These are phyloP conservation scores for Poecilus cupreus DNA, from an alignment of 2,888 invertebrate genomes.

Conservation along the genomic window DNA sequence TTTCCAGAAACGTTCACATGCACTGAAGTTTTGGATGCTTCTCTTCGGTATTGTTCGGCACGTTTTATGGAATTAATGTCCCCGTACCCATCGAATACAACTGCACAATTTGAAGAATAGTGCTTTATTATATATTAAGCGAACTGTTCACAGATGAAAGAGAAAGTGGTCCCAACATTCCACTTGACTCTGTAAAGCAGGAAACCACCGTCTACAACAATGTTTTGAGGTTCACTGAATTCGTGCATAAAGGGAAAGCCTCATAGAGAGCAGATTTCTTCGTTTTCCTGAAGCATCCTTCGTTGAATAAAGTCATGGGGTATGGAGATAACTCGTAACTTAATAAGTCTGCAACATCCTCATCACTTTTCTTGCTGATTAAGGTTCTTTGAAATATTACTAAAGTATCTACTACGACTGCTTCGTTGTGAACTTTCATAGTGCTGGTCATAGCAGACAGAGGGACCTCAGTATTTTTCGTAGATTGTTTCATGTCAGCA, in stretches of 20 bases:
- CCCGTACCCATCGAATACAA: conserved; percentile 3
- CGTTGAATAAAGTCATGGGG: background rate
- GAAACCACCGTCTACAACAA: conserved; percentile 49
- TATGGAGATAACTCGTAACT: background rate
- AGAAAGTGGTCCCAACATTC: conserved; percentile 23
- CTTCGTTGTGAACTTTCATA: background rate
- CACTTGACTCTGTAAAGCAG: conserved; percentile 51
- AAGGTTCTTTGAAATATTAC: background rate
- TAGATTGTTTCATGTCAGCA: background rate
- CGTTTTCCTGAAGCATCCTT: too few species aligned
- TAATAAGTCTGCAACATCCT: background rate
- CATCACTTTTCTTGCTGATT: background rate
- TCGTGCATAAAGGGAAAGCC: background rate
- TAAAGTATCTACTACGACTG: background rate
- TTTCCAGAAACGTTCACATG: too few species aligned
- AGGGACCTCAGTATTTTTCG: background rate
- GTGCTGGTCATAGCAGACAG: background rate
- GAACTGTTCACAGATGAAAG: conserved; percentile 55
- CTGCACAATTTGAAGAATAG: conserved; percentile 24
- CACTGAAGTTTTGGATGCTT: too few species aligned
- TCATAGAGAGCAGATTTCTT: conserved; percentile 8
- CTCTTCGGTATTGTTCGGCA: conserved; percentile 61
- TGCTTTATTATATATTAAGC: conserved; percentile 40
- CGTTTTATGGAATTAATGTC: conserved; percentile 59
- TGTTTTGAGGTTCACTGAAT: conserved; percentile 10